These are phyloP conservation scores for Pitangus sulphuratus DNA, from an alignment of 2,797 vertebrate genomes.

Conservation along the genomic window DNA sequence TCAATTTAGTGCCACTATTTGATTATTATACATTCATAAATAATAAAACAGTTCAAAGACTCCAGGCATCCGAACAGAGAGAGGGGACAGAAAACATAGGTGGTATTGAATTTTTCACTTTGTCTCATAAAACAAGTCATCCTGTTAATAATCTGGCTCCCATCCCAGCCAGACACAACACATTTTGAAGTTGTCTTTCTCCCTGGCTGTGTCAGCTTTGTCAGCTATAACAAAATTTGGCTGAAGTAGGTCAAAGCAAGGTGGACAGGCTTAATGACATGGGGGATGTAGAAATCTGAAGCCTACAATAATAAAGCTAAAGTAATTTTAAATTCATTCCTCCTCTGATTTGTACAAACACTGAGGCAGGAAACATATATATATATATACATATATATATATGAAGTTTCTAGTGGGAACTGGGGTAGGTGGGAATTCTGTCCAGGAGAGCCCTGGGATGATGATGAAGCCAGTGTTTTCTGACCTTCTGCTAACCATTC, in stretches of 20 bases:
- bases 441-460: not conserved
- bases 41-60: slow-evolving; percentile 38
- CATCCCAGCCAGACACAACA: slow-evolving; percentile 26
- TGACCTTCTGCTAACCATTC: not conserved
- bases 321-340: not conserved
- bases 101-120: slow-evolving; percentile 18
- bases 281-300: not conserved
- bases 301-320: not conserved
- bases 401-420: not conserved
- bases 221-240: not conserved
- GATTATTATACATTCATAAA: slow-evolving; percentile 21
- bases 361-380: not conserved
- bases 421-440: not conserved
- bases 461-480: not conserved
- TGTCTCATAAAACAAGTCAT: slow-evolving; percentile 33
- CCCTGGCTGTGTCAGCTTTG: not conserved
- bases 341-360: not conserved
- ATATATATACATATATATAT: no score
- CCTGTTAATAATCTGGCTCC: slow-evolving; percentile 47
- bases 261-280: not conserved
- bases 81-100: not conserved
- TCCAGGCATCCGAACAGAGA: not conserved
- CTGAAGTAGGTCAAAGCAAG: not conserved
- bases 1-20: not conserved
- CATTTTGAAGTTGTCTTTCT: slow-evolving; percentile 23